A percentile compares a stretch with the other conserved stretches of the same genome.
Conservation (phyloP, 2,888 invertebrate species). For the Papilio demoleus region DNA sequence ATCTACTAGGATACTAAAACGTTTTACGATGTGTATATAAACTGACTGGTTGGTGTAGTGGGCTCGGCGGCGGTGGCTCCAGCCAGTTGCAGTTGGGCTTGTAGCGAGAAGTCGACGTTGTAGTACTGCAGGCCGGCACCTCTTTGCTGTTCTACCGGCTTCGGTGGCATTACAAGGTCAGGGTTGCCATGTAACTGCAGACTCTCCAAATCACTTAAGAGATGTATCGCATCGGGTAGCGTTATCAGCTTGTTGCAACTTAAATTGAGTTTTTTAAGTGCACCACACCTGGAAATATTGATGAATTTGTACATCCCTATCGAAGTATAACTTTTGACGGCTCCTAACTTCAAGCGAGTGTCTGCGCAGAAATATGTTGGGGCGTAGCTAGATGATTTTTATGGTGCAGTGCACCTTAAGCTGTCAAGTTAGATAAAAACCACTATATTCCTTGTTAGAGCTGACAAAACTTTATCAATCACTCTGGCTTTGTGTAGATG, state of each 20-base stretch:
- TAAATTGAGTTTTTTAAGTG: conserved; percentile 95
- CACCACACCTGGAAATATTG: conserved; percentile 96
- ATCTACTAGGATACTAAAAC: too few species aligned
- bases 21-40: not conserved
- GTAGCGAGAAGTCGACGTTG: conserved; percentile 99
- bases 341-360: too few species aligned
- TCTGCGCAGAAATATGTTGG: too few species aligned
- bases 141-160: conserved; percentile 91
- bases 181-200: conserved; percentile 97
- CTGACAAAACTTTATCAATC: too few species aligned
- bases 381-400: too few species aligned
- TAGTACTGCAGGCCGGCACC: conserved; percentile 96
- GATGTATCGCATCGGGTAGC: conserved; percentile 98
- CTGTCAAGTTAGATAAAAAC: too few species aligned
- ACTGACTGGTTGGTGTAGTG: conserved; percentile 86
- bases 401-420: too few species aligned
- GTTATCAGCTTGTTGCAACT: conserved; percentile 97
- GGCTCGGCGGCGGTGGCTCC: conserved; percentile 93
- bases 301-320: too few species aligned
- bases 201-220: conserved; percentile 94
- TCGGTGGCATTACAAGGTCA: conserved; percentile 96
- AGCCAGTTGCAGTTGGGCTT: conserved; percentile 95
- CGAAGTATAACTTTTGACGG: too few species aligned
- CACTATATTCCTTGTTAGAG: too few species aligned
- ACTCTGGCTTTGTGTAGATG: too few species aligned